Conservation (phyloP, 2,113 vertebrate species). For the Alethe castanea region DNA sequence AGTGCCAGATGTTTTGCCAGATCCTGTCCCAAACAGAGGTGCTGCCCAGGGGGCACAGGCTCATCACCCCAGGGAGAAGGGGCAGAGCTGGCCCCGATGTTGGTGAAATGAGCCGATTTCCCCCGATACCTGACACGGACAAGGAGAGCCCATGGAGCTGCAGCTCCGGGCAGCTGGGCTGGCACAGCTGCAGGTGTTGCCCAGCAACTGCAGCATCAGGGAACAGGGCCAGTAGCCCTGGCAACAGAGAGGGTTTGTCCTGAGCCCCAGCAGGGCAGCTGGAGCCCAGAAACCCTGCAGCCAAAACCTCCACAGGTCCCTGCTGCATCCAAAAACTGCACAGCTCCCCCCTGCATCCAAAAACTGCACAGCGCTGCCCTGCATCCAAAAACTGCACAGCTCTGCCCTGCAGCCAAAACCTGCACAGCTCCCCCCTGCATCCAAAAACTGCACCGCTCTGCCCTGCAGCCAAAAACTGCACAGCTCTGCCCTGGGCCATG, state of each 20-base stretch:
- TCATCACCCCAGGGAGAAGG: rapidly evolving
- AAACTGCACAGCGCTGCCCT: too few relatives aligned
- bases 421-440: background rate
- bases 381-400: too few relatives aligned
- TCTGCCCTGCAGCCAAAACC: too few relatives aligned
- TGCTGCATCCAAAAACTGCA: too few relatives aligned
- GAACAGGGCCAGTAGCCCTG: rapidly evolving
- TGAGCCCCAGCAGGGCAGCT: rapidly evolving
- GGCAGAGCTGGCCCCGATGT: rapidly evolving
- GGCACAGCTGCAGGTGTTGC: background rate
- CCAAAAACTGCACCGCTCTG: rapidly evolving
- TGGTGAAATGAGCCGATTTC: rapidly evolving
- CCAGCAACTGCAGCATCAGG: rapidly evolving
- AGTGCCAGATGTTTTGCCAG: background rate
- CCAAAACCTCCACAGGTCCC: rapidly evolving
- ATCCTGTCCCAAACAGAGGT: background rate
- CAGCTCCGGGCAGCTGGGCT: background rate
- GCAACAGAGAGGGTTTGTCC: background rate
- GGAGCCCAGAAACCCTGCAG: rapidly evolving
- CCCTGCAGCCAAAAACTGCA: rapidly evolving
- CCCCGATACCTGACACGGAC: rapidly evolving
- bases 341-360: too few relatives aligned
- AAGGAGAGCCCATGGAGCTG: rapidly evolving
- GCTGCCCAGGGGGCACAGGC: background rate
- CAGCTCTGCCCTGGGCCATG: too few relatives aligned